Evolutionary conservation across 2,888 invertebrate species (phyloP).

Genomic region (Pseudanteris insignis): DNA sequence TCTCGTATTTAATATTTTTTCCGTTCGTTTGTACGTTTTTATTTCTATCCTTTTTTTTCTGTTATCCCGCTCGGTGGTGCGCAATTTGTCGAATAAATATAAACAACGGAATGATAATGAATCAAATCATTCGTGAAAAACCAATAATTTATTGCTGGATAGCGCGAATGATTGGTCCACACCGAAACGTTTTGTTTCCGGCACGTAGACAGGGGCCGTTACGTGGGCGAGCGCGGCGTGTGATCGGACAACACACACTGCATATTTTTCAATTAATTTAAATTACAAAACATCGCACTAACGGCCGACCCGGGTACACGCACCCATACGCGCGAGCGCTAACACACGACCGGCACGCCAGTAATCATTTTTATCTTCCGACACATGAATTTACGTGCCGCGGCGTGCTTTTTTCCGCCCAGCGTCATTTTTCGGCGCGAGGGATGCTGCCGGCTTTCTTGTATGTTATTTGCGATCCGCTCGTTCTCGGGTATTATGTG

Average conservation of each 20-base stretch:
- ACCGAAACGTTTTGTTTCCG: slow-evolving; percentile 46
- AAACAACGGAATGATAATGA: slow-evolving; percentile 65
- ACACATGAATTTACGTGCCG: slow-evolving; percentile 46
- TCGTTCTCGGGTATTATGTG: too few relatives aligned
- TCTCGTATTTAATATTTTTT: slow-evolving; percentile 41
- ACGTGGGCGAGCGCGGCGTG: slow-evolving; percentile 45
- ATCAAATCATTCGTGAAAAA: slow-evolving; percentile 64
- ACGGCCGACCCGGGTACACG: slow-evolving; percentile 49
- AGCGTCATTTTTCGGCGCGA: too few relatives aligned
- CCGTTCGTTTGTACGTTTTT: slow-evolving; percentile 22
- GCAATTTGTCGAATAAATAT: slow-evolving; percentile 57
- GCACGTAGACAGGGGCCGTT: slow-evolving; percentile 43
- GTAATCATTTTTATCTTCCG: slow-evolving; percentile 58
- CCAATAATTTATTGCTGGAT: slow-evolving; percentile 63
- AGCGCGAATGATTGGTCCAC: slow-evolving; percentile 61
- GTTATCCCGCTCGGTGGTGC: slow-evolving; percentile 43
- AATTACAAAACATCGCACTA: slow-evolving; percentile 64
- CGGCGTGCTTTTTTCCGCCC: too few relatives aligned
- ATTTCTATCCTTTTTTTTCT: slow-evolving; percentile 34
- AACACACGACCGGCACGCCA: slow-evolving; percentile 37
- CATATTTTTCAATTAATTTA: slow-evolving; percentile 67
- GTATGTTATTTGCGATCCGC: too few relatives aligned
- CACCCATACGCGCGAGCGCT: too few relatives aligned
- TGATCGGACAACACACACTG: slow-evolving; percentile 61
- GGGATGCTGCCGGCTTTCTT: too few relatives aligned